Evolutionary conservation across 2,888 invertebrate species (phyloP).

Genomic region (Drosophila borborema): DNA sequence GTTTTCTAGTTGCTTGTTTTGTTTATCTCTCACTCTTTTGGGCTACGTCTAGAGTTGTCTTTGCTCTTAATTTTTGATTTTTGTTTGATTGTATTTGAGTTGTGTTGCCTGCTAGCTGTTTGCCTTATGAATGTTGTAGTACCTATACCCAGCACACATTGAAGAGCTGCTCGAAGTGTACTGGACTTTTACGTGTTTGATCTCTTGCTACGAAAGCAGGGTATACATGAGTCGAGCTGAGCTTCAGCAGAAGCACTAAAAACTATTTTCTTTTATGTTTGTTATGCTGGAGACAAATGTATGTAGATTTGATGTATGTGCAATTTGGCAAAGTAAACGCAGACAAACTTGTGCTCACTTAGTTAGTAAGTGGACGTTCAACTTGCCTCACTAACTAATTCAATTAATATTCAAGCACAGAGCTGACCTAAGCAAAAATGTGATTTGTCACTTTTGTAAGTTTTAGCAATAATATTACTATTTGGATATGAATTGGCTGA

Average conservation of each 20-base stretch:
- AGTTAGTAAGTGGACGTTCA: conserved; percentile 41
- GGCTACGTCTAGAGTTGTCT: conserved; percentile 39
- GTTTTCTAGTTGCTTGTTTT: conserved; percentile 14
- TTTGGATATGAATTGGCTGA: neutral
- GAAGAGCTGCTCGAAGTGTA: neutral
- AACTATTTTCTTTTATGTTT: conserved; percentile 10
- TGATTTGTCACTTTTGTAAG: neutral
- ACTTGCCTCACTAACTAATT: conserved; percentile 45
- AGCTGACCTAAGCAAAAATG: neutral
- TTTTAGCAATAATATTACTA: neutral
- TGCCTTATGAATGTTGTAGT: conserved; percentile 37
- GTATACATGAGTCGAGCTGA: neutral
- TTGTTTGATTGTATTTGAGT: conserved; percentile 72
- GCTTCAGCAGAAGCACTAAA: neutral
- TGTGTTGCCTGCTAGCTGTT: conserved; percentile 42
- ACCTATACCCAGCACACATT: neutral
- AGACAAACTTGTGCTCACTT: conserved; percentile 33
- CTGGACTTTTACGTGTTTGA: neutral
- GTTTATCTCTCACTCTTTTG: conserved; percentile 47
- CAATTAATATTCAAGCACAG: conserved; percentile 47
- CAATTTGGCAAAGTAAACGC: conserved; percentile 63
- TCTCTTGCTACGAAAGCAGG: neutral
- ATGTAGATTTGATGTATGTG: conserved; percentile 67
- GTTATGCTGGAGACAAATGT: conserved; percentile 44
- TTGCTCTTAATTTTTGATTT: conserved; percentile 73